Evolutionary conservation across 2,113 vertebrate genomes (phyloP).

Genomic region (Meriones unguiculatus): DNA sequence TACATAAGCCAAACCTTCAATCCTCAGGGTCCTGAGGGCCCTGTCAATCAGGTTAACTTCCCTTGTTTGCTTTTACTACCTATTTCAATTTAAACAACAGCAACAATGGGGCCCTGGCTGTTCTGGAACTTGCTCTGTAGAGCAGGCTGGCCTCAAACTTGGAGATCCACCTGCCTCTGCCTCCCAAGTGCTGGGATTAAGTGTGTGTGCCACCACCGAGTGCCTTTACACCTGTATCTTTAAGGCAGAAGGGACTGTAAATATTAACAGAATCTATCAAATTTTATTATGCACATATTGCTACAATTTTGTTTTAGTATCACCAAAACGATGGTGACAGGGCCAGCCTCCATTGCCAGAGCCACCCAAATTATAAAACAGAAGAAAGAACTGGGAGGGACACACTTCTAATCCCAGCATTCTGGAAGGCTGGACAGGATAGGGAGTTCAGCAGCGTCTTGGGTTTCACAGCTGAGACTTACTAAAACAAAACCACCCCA

Average conservation of each 20-base stretch:
- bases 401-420: not conserved
- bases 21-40: not conserved
- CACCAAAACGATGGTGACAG: not conserved
- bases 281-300: not conserved
- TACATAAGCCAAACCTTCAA: not conserved
- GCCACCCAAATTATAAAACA: conserved; percentile 12
- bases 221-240: not conserved
- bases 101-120: not conserved
- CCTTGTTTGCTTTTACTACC: not conserved
- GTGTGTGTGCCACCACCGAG: not conserved
- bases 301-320: conserved; percentile 6
- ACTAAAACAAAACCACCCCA: not conserved
- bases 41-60: not conserved
- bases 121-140: not conserved
- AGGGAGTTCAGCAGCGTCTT: not conserved
- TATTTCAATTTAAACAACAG: not conserved
- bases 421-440: not conserved
- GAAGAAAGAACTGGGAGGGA: not conserved
- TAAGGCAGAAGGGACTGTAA: not conserved
- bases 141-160: not conserved
- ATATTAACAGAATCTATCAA: conserved; percentile 12
- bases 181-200: not conserved
- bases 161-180: not conserved
- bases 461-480: not conserved
- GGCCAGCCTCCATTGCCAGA: not conserved